Conservation (phyloP, 2,797 vertebrate genomes). For the Molothrus ater region DNA sequence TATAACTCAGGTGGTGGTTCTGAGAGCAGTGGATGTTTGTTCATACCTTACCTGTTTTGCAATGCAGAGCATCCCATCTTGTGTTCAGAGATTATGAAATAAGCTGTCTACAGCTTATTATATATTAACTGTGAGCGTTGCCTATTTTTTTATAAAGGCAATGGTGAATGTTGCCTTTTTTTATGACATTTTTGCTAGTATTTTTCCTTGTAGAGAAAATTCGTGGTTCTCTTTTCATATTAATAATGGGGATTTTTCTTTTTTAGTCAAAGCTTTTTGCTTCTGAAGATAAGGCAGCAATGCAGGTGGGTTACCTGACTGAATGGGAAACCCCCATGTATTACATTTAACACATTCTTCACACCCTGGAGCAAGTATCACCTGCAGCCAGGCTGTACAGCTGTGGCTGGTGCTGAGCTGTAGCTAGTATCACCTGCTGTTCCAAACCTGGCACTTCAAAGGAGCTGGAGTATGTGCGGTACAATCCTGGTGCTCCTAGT, state of each 20-base stretch:
- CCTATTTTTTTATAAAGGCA: background rate
- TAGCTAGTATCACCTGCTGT: background rate
- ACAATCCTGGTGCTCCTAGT: background rate
- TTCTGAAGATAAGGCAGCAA: background rate
- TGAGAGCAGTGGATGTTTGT: background rate
- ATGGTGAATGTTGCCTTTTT: background rate
- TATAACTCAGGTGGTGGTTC: background rate
- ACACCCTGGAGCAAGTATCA: background rate
- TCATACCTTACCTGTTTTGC: background rate
- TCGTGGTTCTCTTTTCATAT: background rate
- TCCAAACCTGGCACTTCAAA: background rate
- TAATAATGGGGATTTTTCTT: background rate
- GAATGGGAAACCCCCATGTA: background rate
- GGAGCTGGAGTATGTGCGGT: rapidly evolving
- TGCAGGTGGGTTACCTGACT: background rate
- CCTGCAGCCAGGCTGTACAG: background rate
- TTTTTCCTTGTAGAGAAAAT: background rate
- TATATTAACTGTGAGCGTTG: background rate
- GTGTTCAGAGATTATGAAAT: background rate
- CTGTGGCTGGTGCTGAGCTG: background rate
- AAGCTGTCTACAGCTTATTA: background rate
- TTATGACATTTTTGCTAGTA: background rate
- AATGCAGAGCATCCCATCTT: background rate
- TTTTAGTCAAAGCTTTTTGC: background rate
- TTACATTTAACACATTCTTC: background rate